Base-by-base conservation (phyloP, 1,140 invertebrate species). In the Ridgeia piscesae region DNA sequence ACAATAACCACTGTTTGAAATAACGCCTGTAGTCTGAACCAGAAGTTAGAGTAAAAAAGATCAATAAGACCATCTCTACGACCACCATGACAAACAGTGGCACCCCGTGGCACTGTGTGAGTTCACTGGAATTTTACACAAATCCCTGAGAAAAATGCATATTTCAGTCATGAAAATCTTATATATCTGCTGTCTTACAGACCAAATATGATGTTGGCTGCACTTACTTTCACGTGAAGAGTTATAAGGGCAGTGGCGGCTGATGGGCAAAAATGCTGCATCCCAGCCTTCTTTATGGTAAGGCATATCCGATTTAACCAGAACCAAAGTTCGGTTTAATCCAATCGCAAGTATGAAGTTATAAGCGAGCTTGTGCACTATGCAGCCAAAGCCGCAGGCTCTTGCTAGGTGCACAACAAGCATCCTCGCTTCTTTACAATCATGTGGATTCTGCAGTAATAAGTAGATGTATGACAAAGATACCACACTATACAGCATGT, bases 331-430 rank as follows among this genome's bases (percentile, higher is more conserved):
- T 93, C 99, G 96, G 95, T 99, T 97, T 0, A 98, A 98, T 9
- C 98, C 99, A 95, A 99, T 99, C 1, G 99, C 99, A 92, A 99
- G 97, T 94, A 99, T 97, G 93, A 99, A 97, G 95, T 99, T 99
- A 95, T 99, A 99, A 11, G 98, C 98, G 35, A 98, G 98, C 96
- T 99, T 99, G 96, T 99, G 99, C 58, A 99, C 96, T 96, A 99
- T 98, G 94, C 99, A 99, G 6, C 98, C 98, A 96, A 98, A 99
- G 17, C 98, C 98, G 96, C 98, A 99, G 98, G 94, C 99, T 97
- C 99, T 99, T 96, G 99, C 99, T 92, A 99, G 96, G 96, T 98
- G 99, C 96, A 99, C 99, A n/a, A 99, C 97, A 89, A 99, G 96
- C 96, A 99, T 99, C 95, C 97, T 98, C 0, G 98, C 98, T 93